These are phyloP conservation scores for Lasioglossum baleicum DNA, from an alignment of 1,140 invertebrate genomes.

Conservation along the genomic window DNA sequence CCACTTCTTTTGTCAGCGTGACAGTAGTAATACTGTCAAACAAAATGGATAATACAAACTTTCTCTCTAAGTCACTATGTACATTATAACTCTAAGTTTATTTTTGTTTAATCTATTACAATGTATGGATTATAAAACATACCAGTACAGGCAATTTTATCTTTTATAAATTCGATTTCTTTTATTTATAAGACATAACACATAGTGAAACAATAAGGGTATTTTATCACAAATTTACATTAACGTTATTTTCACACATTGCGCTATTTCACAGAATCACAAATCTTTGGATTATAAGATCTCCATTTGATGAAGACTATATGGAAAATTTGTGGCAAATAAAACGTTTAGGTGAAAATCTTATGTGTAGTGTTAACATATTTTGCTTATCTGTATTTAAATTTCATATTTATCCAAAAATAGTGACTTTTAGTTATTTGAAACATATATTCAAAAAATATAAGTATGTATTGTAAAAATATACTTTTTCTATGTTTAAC, in stretches of 20 bases:
- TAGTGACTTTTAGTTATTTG: not conserved
- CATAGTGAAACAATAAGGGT: slow-evolving; percentile 36
- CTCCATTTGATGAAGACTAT: not conserved
- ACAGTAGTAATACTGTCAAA: too few species aligned
- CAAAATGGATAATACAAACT: too few species aligned
- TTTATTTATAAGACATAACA: slow-evolving; percentile 8
- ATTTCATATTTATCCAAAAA: not conserved
- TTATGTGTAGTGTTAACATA: not conserved
- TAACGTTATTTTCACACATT: not conserved
- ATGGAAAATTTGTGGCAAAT: slow-evolving; percentile 8
- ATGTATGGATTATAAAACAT: not conserved
- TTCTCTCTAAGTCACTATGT: not conserved
- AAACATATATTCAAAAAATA: not conserved
- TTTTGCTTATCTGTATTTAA: not conserved
- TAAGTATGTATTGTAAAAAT: slow-evolving; percentile 12
- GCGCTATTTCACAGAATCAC: not conserved
- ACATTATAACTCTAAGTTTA: slow-evolving; percentile 2
- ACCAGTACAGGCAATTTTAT: not conserved
- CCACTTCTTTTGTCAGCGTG: too few species aligned
- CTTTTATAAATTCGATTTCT: not conserved
- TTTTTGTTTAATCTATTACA: not conserved
- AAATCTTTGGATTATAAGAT: not conserved
- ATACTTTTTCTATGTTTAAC: slow-evolving; percentile 3
- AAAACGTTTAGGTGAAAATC: not conserved
- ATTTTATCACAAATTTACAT: slow-evolving; percentile 10